phyloP scores from a whole-genome alignment of 2,113 vertebrate genomes.

The Elanus axillaris region DNA sequence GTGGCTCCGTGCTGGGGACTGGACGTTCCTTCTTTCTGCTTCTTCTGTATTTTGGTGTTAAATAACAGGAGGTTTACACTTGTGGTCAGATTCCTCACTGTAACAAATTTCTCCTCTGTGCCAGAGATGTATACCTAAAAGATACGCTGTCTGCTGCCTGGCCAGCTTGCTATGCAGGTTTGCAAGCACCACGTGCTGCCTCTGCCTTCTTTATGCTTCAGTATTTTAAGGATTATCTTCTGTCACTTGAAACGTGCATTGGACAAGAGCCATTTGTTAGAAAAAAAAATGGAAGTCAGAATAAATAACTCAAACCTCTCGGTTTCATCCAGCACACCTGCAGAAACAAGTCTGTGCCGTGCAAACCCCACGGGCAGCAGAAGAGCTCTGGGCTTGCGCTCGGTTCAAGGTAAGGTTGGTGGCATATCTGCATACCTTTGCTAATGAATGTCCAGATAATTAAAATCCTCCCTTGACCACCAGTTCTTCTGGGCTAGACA shows the following conservation, averaged over 20 bases:
- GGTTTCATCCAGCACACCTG: neutral
- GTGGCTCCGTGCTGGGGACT: fast-evolving
- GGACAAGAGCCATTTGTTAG: neutral
- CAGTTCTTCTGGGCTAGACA: neutral
- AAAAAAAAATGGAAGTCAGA: neutral
- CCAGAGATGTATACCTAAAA: neutral
- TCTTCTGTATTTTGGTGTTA: neutral
- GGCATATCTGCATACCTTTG: neutral
- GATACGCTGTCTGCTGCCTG: neutral
- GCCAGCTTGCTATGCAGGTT: neutral
- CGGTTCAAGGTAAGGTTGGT: neutral
- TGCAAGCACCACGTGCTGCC: neutral
- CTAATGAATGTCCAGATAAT: neutral
- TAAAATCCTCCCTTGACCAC: neutral
- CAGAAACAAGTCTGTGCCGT: neutral
- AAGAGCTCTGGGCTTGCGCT: neutral
- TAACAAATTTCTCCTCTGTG: neutral
- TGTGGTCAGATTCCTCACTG: fast-evolving
- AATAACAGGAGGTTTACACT: neutral
- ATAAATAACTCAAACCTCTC: neutral
- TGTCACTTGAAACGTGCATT: no score
- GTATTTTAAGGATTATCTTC: neutral
- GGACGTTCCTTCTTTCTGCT: neutral
- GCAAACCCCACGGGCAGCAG: neutral
- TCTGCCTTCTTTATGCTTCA: neutral